Base-by-base conservation (phyloP, 2,113 vertebrate genomes). In the Arenaria interpres region DNA sequence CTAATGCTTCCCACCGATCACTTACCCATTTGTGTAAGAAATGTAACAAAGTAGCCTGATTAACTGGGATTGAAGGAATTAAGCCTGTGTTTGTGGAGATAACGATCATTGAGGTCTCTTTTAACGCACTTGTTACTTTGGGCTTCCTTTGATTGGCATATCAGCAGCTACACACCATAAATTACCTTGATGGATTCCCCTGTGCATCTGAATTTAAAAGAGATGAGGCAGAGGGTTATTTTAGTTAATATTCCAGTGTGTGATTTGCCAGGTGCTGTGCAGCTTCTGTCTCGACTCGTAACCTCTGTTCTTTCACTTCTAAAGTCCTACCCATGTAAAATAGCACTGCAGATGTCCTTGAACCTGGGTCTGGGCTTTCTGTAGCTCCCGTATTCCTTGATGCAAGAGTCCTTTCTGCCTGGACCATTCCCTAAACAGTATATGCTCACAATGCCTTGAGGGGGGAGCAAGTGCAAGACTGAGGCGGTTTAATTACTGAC, bases 161-260 rank as follows among this genome's bases (percentile, higher is more conserved):
- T 89, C 91, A 85, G 93, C 85, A 93, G 66, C 64, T 96, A 79
- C 87, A 92, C 64, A 74, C 91, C 83, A 87, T 92, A 81, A 94
- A 97, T 91, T 80, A 97, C 83, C 84, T 68, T 94, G 93, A 91
- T 96, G 77, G 94, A 96, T 95, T 96, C 91, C 78, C 78, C n/a
- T n/a, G 76, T 74, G 91, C 89, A 76, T 50, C 87, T 91, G 93
- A 95, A 97, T 97, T 91, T 82, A 76, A 92, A 95, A 92, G 83
- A 96, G 84, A 75, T 32, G 86, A 94, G 45, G 73, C 87, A 91
- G 54, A 83, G 50, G 59, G 85, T 92, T 96, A 48, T 77, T 96
- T 95, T 91, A 85, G 86, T 96, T 96, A 83, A 96, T 80, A 96
- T 89, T 97, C 78, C 72, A 50, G 45, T 32, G 78, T 51, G 77